Base-by-base conservation (phyloP, 2,888 invertebrate species). In the Sympetrum striolatum region DNA sequence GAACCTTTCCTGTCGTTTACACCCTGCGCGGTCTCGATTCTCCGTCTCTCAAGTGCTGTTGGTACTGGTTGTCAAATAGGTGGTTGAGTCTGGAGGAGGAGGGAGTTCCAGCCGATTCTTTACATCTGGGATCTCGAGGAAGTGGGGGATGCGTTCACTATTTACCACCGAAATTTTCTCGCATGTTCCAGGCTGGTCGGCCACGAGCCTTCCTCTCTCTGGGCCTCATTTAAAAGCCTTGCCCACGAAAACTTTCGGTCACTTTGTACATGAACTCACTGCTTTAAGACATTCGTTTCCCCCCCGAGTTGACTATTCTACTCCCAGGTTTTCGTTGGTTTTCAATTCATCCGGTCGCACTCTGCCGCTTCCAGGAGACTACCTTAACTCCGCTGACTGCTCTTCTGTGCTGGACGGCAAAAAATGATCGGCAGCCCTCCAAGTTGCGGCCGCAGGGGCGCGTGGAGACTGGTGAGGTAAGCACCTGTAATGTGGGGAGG, bases 341-440 rank as follows among this genome's bases (percentile, higher is more conserved):
- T 48, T 10, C 4, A 44, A 48, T 8, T 73, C 31, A 25, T 73
- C 25, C 73, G 73, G 5, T n/a, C 25, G n/a, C 73, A 73, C 73
- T 73, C 25, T 12, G 73, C 12, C 73, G 5, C 73, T 73, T 73
- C 73, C 73, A 25, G 25, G 73, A 73, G 73, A 6, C 73, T 73
- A 25, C 39, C 81, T 82, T 31, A 18, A 18, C 86, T 60, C 86
- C 86, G 37, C 58, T 60, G 86, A 86, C 86, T 86, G 35, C 6
- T 60, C 35, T 53, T 35, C 60, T 31, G 22, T 53, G 37, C 86
- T 35, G 60, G 58, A 86, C 35, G 86, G 86, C 35, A 60, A 86
- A 58, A 60, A 60, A 86, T 86, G 86, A 86, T 86, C 58, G 86
- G 86, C 86, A 86, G 86, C 86, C 86, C 35, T 60, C 37, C 58